Evolutionary conservation across 1,140 invertebrate genomes (phyloP), one percentile per base, ranked within the genome.

Genomic region (Apis cerana): DNA sequence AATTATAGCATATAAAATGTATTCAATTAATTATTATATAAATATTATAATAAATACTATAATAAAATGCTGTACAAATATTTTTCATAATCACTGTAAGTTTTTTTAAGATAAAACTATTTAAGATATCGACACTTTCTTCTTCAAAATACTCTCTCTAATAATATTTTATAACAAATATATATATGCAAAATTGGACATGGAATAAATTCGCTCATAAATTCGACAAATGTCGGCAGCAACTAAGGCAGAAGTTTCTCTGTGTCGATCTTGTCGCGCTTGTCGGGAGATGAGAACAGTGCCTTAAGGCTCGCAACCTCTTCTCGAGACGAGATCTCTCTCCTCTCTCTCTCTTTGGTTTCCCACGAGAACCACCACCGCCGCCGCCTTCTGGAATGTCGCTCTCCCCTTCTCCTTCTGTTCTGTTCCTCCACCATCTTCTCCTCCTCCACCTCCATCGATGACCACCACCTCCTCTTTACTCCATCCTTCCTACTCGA

Each of bases 331-430:
- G 85, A 87, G 85, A 82, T 81, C 85, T 74, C 76, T 88, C 88
- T 90, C 78, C 74, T 85, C 92, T 90, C 92, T 93, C 88, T 88
- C 90, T 92, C 91, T 91, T 93, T 91, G 88, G 92, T 94, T 94
- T 94, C 93, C 93, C 93, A 94, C 93, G 93, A 93, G 92, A 93
- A 89, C 92, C 91, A 90, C 92, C 93, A 90, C 93, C 92, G 91
- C 93, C 93, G 92, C 93, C 93, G 93, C 93, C 93, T 94, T 93
- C 93, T 94, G 93, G 93, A 94, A 94, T 94, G 93, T 94, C 92
- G 93, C 92, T 94, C 93, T 90, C 91, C 91, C 92, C 92, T 88
- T 91, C 89, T 86, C 83, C 86, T 90, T 85, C 89, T 87, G 77
- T 81, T 82, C 89, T 82, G 86, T 88, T 86, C 87, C 83, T 79